Base-by-base conservation (phyloP, 2,113 vertebrate genomes). In the Oryzias javanicus region DNA sequence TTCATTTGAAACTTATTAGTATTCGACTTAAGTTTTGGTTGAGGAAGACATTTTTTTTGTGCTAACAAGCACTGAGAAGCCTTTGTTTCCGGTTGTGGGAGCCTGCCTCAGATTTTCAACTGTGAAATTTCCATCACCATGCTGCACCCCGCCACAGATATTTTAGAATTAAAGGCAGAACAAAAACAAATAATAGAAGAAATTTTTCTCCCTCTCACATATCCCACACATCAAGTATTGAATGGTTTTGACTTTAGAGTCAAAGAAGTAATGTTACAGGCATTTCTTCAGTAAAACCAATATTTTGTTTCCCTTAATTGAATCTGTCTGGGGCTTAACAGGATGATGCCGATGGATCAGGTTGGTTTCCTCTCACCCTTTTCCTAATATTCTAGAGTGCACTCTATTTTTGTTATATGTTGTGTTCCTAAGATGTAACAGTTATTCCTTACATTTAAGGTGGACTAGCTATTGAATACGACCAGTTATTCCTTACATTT, bases 1-100 rank as follows among this genome's bases (percentile, higher is more conserved):
- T 81, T 89, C 74, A 89, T 89, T 90, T 84, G 76, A 85, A 84
- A 80, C 62, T 77, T 79, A 79, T 89, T 86, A 84, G 79, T 70
- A 69, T 85, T 87, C 64, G 74, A 3, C 79, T 74, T 65, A 24
- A 58, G 77, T 83, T 85, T 54, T 0, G 57, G 56, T 80, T 74
- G 68, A 76, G 74, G 67, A 69, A 81, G 73, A 82, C 75, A 60
- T 81, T 81, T 81, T 77, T 46, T 52, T 67, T 35, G 6, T 63
- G 35, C 65, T 80, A 84, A 81, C 59, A 64, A 66, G 68, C 57
- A 20, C 61, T 57, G 55, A 68, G 62, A 49, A 54, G 69, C 66
- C 63, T 78, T 84, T 74, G 72, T 76, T 87, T 87, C 78, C 67
- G 57, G 49, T 70, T 71, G 58, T 72, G 55, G 61, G 27, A 60